Conservation (phyloP, 2,113 vertebrate genomes). For the Lichenostomus cassidix region DNA sequence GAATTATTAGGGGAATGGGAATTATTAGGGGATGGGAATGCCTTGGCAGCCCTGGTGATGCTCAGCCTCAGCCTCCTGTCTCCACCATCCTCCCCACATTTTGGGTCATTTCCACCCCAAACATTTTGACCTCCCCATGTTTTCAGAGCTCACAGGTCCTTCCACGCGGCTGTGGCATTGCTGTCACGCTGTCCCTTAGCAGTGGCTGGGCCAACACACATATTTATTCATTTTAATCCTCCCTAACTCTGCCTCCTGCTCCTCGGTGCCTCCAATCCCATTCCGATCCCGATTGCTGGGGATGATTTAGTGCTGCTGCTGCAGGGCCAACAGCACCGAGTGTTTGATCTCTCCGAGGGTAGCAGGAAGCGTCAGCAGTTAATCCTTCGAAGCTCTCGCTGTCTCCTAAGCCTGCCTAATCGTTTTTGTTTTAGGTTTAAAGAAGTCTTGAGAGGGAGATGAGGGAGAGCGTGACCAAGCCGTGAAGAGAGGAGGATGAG, state of each 20-base stretch:
- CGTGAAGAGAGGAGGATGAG: not conserved
- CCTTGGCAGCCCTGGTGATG: rapidly evolving
- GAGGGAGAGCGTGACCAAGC: not conserved
- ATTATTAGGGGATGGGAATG: not conserved
- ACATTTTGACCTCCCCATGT: not conserved
- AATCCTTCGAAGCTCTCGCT: conserved; percentile 62
- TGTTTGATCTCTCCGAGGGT: conserved; percentile 22
- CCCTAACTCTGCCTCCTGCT: not conserved
- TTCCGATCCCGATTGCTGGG: not conserved
- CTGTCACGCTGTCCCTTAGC: not conserved
- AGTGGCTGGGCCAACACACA: not conserved
- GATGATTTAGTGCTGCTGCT: conserved; percentile 28
- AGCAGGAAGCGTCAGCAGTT: not conserved
- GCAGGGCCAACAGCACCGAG: not conserved
- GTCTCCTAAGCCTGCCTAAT: conserved; percentile 59
- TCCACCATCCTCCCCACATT: not conserved
- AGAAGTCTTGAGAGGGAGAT: conserved; percentile 3
- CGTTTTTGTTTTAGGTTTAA: conserved; percentile 51
- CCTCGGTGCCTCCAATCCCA: not conserved
- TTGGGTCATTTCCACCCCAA: not conserved
- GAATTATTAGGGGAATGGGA: not conserved
- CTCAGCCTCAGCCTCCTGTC: not conserved
- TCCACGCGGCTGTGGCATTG: rapidly evolving
- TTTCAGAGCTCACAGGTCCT: not conserved
- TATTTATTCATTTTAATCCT: not conserved